Evolutionary conservation across 2,797 vertebrate species (phyloP), one percentile per base, ranked within the genome.

Genomic region (Enteromius paludinosus): DNA sequence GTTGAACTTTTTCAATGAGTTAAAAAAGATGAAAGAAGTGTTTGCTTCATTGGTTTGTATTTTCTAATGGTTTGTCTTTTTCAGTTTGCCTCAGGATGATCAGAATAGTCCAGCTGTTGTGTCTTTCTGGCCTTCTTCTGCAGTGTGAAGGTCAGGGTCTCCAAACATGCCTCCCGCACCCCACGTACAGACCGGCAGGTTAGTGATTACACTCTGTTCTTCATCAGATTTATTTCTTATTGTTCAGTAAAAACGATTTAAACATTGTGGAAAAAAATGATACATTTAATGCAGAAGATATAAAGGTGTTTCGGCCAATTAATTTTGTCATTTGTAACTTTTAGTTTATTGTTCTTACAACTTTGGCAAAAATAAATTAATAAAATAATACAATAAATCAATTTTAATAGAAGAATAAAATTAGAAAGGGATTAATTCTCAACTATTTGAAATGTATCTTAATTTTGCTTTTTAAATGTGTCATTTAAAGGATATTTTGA

Each of bases 141-240:
- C 83, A 43, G 52, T 87, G 82, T 3, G 79, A 90, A 66, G 93
- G 88, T 73, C 92, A 93, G 83, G 0, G 0, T 0, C 33, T 43
- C 8, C 1, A 2, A 15, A 4, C 47, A 1, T 95, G 94, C 49
- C 0, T 35, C 17, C 0, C 0, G 0, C 87, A 88, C 33, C 0
- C 0, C 0, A 91, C 94, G 30, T 92, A 88, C 88, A 92, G 91
- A 89, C 0, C 68, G 47, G 92, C 94, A 90, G 87, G 95, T 95
- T 71, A 81, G 89, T 89, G 25, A 1, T 15, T 17, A 9, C 4
- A 25, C 20, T 8, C 11, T 20, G 17, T 12, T 41, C 23, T 62
- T 17, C 17, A 52, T 35, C 33, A 54, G 17, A 25, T 68, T 54
- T 7, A n/a, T 1, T 7, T 54, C 45, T 52, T 49, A 12, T 49